Conservation (phyloP, 2,797 vertebrate genomes). For the Cyclopterus lumpus region DNA sequence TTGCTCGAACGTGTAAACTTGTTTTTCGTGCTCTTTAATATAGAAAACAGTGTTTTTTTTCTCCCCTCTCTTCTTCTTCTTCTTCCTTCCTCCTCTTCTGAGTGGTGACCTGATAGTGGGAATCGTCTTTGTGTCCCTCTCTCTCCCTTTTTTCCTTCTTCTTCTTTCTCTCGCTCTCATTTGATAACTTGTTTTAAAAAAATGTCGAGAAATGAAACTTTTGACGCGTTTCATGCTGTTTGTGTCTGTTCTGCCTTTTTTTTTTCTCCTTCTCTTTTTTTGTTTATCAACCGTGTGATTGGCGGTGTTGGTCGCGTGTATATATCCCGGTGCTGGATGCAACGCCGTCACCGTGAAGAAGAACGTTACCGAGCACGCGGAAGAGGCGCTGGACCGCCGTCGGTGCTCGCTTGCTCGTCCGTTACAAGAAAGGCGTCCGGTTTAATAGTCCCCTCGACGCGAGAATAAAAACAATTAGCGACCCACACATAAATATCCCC, state of each 20-base stretch:
- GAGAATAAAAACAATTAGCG: conserved; percentile 78
- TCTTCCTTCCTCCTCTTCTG: conserved; percentile 29
- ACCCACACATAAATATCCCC: conserved; percentile 65
- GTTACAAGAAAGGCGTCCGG: conserved; percentile 63
- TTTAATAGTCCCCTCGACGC: conserved; percentile 72
- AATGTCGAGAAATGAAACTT: conserved; percentile 59
- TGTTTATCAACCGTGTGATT: conserved; percentile 8
- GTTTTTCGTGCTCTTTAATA: conserved; percentile 6
- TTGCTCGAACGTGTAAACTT: conserved; percentile 59
- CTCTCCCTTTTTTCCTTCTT: conserved; percentile 61
- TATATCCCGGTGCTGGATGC: conserved; percentile 44
- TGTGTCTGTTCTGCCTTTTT: conserved; percentile 19
- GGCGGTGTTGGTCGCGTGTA: conserved; percentile 12
- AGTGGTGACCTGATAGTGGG: conserved; percentile 81
- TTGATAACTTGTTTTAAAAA: conserved; percentile 62
- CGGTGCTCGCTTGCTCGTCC: conserved; percentile 82
- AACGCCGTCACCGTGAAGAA: conserved; percentile 34
- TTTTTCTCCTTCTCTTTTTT: too few species aligned
- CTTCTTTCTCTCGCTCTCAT: conserved; percentile 61
- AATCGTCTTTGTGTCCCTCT: conserved; percentile 85
- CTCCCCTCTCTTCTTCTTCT: too few species aligned
- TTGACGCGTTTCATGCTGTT: conserved; percentile 13
- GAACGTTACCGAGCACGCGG: conserved; percentile 18
- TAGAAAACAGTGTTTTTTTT: conserved; percentile 56
- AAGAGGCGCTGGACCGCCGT: conserved; percentile 72